These are phyloP conservation scores for Catamblyrhynchus diadema DNA, from an alignment of 2,797 vertebrate genomes.

Conservation along the genomic window DNA sequence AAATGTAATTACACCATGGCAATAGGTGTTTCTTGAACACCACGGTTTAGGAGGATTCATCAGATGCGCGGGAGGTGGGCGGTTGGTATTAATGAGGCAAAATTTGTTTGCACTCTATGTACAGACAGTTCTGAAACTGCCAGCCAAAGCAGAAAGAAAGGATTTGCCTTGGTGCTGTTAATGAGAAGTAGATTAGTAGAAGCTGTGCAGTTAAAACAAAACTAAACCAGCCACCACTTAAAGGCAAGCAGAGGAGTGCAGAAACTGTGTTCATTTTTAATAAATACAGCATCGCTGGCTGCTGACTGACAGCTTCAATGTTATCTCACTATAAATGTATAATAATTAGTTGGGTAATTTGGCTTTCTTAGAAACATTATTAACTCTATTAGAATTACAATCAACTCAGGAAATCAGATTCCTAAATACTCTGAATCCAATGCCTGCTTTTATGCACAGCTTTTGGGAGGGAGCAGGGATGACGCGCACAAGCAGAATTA, in stretches of 20 bases:
- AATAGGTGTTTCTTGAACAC: not conserved
- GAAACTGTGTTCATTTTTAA: not conserved
- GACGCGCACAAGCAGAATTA: accelerated
- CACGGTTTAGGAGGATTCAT: not conserved
- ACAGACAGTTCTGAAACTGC: not conserved
- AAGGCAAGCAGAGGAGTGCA: not conserved
- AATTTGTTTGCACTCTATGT: not conserved
- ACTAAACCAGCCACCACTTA: not conserved
- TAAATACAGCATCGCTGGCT: not conserved
- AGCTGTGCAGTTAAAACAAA: not conserved
- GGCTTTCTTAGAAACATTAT: not conserved
- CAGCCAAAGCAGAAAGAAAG: constrained; percentile 6
- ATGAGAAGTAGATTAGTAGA: constrained; percentile 5
- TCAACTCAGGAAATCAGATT: not conserved
- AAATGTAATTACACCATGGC: not conserved
- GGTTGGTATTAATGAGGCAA: not conserved
- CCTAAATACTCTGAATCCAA: not conserved
- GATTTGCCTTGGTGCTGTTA: not conserved
- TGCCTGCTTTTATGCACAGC: not conserved
- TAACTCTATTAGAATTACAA: not conserved
- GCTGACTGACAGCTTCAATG: not conserved
- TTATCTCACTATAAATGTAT: not conserved
- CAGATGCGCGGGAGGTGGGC: not conserved
- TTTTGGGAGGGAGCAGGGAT: not conserved
- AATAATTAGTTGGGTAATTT: not conserved